Evolutionary conservation across 2,888 invertebrate genomes (phyloP).

Genomic region (Nemotelus nigrinus): DNA sequence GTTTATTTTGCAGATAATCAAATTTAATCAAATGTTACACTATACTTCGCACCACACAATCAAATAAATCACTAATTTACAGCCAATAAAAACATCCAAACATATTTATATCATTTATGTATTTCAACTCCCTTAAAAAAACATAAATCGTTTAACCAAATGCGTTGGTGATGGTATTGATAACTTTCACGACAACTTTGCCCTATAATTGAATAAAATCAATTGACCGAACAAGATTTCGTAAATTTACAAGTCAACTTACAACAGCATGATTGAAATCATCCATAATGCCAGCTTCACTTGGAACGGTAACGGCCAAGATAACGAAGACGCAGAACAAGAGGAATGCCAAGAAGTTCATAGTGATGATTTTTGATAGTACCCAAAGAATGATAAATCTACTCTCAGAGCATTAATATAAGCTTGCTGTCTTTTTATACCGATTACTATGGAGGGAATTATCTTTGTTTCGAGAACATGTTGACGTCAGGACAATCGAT

Average conservation of each 20-base stretch:
- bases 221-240: background rate
- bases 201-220: constrained; percentile 18
- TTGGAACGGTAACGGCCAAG: constrained; percentile 25
- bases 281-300: constrained; percentile 33
- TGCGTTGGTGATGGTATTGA: constrained; percentile 31
- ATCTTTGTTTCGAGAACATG: too few relatives aligned
- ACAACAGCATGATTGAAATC: constrained; percentile 38
- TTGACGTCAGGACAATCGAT: too few relatives aligned
- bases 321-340: constrained; percentile 27
- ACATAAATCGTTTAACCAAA: background rate
- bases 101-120: background rate
- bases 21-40: too few relatives aligned
- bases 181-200: constrained; percentile 19
- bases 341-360: constrained; percentile 34
- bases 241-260: background rate
- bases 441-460: too few relatives aligned
- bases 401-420: too few relatives aligned
- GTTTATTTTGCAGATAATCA: too few relatives aligned
- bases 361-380: background rate
- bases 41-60: too few relatives aligned
- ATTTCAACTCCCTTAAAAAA: background rate
- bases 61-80: too few relatives aligned
- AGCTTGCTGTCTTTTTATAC: too few relatives aligned
- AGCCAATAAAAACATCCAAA: too few relatives aligned
- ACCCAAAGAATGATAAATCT: too few relatives aligned